A percentile compares a stretch with the other conserved stretches of the same genome.
Evolutionary conservation across 23 tunicate genomes (phyloP).

Genomic region (Styela plicata): DNA sequence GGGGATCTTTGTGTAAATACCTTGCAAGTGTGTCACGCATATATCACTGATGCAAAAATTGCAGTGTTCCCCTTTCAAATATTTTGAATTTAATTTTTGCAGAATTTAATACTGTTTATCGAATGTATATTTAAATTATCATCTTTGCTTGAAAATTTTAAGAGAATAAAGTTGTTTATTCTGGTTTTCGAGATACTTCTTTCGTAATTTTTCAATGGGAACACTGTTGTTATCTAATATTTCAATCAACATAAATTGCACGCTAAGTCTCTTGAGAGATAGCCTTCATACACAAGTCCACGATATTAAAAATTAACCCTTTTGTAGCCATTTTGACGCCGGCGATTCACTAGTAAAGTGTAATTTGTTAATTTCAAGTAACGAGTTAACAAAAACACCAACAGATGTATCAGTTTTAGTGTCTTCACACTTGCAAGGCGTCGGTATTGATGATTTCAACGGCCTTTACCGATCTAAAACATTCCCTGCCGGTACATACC

Average conservation of each 20-base stretch:
- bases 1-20: not conserved
- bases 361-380: no score
- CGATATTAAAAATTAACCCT: not conserved
- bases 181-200: no score
- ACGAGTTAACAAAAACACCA: no score
- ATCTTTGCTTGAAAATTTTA: no score
- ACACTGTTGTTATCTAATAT: not conserved
- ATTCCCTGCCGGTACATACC: not conserved
- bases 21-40: not conserved
- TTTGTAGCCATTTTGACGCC: not conserved
- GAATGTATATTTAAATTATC: no score
- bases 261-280: not conserved
- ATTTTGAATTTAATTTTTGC: no score
- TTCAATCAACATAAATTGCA: not conserved
- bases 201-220: not conserved
- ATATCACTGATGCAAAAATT: not conserved
- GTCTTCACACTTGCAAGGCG: not conserved
- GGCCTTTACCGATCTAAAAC: not conserved
- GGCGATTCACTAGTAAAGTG: no score
- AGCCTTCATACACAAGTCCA: not conserved
- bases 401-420: no score
- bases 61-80: not conserved
- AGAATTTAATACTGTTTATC: no score
- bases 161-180: no score
- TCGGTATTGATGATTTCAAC: not conserved